Evolutionary conservation across 2,797 vertebrate genomes (phyloP).

Genomic region (Petrocephalus schoutedeni): DNA sequence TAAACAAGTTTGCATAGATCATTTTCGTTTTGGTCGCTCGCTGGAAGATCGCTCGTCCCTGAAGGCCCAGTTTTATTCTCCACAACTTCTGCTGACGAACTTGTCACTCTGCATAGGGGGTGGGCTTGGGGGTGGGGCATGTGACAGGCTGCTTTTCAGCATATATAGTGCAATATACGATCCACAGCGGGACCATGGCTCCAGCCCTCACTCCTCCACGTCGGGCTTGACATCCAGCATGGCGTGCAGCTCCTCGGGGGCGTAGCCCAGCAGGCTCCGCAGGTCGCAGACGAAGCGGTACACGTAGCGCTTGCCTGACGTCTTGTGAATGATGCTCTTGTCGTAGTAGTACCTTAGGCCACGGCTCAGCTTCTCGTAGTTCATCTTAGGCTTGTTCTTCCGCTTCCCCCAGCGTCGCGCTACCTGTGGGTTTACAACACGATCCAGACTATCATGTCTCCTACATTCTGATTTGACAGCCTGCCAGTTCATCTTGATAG

Average conservation of each 20-base stretch:
- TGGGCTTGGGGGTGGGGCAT: slow-evolving; percentile 36
- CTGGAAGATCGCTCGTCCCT: slow-evolving; percentile 23
- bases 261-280: slow-evolving; percentile 40
- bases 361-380: slow-evolving; percentile 64
- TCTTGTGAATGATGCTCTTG: slow-evolving; percentile 64
- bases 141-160: slow-evolving; percentile 7
- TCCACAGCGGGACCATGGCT: slow-evolving; percentile 19
- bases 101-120: slow-evolving; percentile 45
- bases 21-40: not conserved
- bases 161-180: slow-evolving; percentile 38
- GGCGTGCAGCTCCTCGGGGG: slow-evolving; percentile 30
- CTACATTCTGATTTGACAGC: not conserved
- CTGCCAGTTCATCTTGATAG: not conserved
- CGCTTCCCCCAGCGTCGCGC: slow-evolving; percentile 61
- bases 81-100: slow-evolving; percentile 31
- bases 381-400: slow-evolving; percentile 65
- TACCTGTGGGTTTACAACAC: slow-evolving; percentile 42
- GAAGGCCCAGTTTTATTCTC: slow-evolving; percentile 33
- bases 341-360: slow-evolving; percentile 65
- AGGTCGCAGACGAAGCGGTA: slow-evolving; percentile 60
- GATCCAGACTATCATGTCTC: too few species aligned
- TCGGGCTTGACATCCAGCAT: slow-evolving; percentile 54
- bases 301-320: slow-evolving; percentile 60
- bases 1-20: not conserved
- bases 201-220: slow-evolving; percentile 71